Percentiles rank a stretch among this genome's conserved stretches.
phyloP scores from a whole-genome alignment of 2,797 vertebrate genomes.

The Brachyrhaphis roseni region DNA sequence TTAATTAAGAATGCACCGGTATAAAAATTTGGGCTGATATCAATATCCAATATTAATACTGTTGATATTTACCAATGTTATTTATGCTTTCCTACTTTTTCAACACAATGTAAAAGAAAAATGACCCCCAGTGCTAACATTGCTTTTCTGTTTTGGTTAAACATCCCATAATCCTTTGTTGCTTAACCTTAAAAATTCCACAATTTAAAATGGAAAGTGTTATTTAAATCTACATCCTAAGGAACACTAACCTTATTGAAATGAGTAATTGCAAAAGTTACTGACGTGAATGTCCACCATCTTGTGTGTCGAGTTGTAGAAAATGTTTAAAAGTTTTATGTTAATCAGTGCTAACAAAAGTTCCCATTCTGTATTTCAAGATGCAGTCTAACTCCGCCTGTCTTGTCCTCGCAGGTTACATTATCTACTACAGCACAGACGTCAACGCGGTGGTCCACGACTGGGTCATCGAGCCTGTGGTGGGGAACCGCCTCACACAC shows the following conservation, averaged over 20 bases:
- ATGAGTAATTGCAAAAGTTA: background rate
- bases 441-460: conserved; percentile 96
- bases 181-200: background rate
- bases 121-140: background rate
- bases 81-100: background rate
- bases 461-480: conserved; percentile 97
- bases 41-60: too few relatives aligned
- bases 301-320: background rate
- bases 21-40: background rate
- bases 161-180: background rate
- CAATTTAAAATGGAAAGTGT: background rate
- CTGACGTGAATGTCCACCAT: background rate
- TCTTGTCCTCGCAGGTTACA: conserved; percentile 85
- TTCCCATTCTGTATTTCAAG: background rate
- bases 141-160: background rate
- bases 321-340: background rate
- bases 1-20: too few relatives aligned
- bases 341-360: background rate
- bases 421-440: conserved; percentile 98
- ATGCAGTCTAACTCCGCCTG: background rate
- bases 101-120: background rate
- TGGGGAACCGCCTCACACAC: conserved; percentile 96
- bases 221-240: background rate
- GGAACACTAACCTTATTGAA: background rate
- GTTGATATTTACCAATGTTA: too few relatives aligned